Evolutionary conservation across 2,113 vertebrate genomes (phyloP).

Genomic region (Muntiacus reevesi): DNA sequence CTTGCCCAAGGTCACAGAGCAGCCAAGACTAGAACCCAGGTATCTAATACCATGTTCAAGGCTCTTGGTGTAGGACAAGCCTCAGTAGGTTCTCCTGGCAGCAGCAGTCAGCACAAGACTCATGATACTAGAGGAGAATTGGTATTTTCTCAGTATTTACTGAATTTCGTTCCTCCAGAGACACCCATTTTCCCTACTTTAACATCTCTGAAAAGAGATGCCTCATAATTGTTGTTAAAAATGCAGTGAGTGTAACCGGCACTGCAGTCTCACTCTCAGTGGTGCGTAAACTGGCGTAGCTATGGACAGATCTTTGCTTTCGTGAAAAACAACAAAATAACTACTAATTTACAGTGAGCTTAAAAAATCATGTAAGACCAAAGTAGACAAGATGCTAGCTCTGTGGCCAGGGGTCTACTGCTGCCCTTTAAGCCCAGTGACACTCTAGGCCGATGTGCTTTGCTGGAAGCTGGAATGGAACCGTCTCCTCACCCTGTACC

Average conservation of each 20-base stretch:
- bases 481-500: slow-evolving; percentile 92
- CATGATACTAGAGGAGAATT: not conserved
- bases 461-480: not conserved
- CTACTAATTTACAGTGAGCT: not conserved
- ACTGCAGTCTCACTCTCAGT: not conserved
- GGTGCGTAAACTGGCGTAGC: not conserved
- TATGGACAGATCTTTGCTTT: not conserved
- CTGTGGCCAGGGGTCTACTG: not conserved
- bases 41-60: not conserved
- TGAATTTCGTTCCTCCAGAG: not conserved
- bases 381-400: not conserved
- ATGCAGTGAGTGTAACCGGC: not conserved
- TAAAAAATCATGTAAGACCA: not conserved
- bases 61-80: not conserved
- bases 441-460: fast-evolving
- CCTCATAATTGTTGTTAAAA: not conserved
- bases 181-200: not conserved
- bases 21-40: not conserved
- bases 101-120: not conserved
- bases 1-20: not conserved
- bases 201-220: not conserved
- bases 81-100: not conserved
- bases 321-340: not conserved
- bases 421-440: no score
- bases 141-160: not conserved